Conservation (phyloP, 2,113 vertebrate genomes). For the Varanus komodoensis region DNA sequence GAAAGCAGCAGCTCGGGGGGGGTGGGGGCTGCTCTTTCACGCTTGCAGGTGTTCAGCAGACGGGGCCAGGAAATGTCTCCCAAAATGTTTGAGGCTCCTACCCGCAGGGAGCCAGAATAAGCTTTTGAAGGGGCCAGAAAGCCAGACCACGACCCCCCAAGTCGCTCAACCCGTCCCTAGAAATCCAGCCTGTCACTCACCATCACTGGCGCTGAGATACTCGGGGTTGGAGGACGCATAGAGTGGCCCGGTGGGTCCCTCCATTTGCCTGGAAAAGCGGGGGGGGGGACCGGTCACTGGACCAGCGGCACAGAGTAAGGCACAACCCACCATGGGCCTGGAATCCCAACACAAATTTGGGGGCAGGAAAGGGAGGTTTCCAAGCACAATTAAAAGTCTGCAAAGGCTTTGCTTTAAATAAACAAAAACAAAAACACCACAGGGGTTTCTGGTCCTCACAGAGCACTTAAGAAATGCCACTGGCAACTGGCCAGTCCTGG, state of each 20-base stretch:
- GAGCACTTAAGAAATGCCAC: neutral
- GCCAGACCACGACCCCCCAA: neutral
- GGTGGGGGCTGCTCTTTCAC: neutral
- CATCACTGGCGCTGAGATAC: constrained; percentile 94
- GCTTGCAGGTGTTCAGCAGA: neutral
- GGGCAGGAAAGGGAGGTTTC: neutral
- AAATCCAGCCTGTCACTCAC: constrained; percentile 73
- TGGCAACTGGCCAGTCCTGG: neutral
- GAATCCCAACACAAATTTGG: neutral
- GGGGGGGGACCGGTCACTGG: too few species aligned
- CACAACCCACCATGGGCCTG: too few species aligned
- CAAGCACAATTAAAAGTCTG: neutral
- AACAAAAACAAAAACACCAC: neutral
- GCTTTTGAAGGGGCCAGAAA: neutral
- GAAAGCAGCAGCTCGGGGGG: too few species aligned
- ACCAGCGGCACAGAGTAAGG: neutral
- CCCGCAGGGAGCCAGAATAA: neutral
- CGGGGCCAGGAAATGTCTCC: neutral
- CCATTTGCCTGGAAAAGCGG: constrained; percentile 84
- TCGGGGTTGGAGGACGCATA: constrained; percentile 97
- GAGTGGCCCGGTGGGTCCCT: constrained; percentile 91
- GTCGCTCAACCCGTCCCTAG: neutral
- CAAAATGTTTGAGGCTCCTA: neutral
- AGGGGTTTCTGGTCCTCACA: neutral
- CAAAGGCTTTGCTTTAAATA: neutral